Percentiles rank a stretch among this genome's conserved stretches.
Evolutionary conservation across 2,113 vertebrate species (phyloP).

Genomic region (Micronycteris hirsuta): DNA sequence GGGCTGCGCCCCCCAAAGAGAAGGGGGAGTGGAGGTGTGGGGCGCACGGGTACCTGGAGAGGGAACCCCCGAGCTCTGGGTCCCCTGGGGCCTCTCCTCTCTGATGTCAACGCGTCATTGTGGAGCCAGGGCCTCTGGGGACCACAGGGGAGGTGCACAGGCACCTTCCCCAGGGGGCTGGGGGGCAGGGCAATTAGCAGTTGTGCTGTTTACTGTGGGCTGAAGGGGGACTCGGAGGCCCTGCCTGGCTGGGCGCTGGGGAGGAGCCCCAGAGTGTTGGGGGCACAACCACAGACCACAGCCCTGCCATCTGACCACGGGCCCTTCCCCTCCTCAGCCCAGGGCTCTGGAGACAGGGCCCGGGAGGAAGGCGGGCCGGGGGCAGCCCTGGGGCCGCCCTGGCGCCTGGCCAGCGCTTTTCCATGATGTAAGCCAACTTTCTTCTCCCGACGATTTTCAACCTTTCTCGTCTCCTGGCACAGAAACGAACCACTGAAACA

Average conservation of each 20-base stretch:
- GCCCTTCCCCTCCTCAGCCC: background rate
- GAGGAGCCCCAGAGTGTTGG: too few species aligned
- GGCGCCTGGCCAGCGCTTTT: background rate
- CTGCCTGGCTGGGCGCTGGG: accelerated
- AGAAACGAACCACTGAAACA: background rate
- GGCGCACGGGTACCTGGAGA: too few species aligned
- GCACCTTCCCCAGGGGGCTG: background rate
- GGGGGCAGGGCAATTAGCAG: background rate
- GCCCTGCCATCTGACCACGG: accelerated
- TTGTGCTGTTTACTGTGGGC: conserved; percentile 14
- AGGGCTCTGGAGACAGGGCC: background rate
- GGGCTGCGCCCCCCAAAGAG: background rate
- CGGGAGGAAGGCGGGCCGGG: background rate
- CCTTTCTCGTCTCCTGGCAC: background rate
- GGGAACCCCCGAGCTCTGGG: background rate
- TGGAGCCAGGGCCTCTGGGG: background rate
- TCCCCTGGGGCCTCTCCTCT: background rate
- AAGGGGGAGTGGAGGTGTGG: background rate
- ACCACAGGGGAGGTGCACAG: background rate
- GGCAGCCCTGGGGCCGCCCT: too few species aligned
- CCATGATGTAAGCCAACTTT: background rate
- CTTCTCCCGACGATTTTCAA: background rate
- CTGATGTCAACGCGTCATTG: background rate
- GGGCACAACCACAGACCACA: background rate
- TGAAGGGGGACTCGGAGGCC: too few species aligned